Base-by-base conservation (phyloP, 2,113 vertebrate genomes). In the Megaceryle maxima region DNA sequence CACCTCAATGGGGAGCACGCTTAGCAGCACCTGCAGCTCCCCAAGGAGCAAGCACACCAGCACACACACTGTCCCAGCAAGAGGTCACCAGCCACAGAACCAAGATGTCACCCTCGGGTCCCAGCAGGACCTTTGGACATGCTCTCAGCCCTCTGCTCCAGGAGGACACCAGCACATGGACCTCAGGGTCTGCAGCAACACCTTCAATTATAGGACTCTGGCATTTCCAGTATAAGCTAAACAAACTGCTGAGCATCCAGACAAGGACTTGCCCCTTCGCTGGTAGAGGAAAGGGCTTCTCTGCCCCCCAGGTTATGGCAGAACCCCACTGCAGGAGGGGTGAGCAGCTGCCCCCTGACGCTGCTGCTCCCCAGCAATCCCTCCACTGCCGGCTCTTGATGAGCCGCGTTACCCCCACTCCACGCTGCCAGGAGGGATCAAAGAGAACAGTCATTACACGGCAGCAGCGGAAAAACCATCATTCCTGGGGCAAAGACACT, bases 381-480 rank as follows among this genome's bases (percentile, higher is more conserved):
- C 55, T 16, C 21, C 59, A 3, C 33, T 11, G 79, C 15, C 11
- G 2, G 66, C 67, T 87, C 41, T 17, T 81, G 12, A 33, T 33
- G 50, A 83, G 68, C 31, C 48, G 51, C 22, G 53, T 16, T 64
- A 68, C 78, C 63, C 44, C 73, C 46, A 9, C 92, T 50, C 72
- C 4, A 10, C 2, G 4, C 60, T 67, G 76, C 77, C 60, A 77
- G 78, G 43, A 12, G 2, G 2, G 90, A 96, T 93, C 73, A 82
- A 92, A 92, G 87, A 89, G 63, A 74, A 35, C 28, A 29, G 25
- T n/a, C 59, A 73, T 57, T 29, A 29, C 89, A 44, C 39, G 66
- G 87, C 83, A 83, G 62, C 84, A 64, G 75, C 68, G 82, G 81
- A 13, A 74, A 89, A 96, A 88, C 11, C 80, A 96, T 67, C 87